phyloP scores from a whole-genome alignment of 2,113 vertebrate species.

The Myiopsitta monachus region DNA sequence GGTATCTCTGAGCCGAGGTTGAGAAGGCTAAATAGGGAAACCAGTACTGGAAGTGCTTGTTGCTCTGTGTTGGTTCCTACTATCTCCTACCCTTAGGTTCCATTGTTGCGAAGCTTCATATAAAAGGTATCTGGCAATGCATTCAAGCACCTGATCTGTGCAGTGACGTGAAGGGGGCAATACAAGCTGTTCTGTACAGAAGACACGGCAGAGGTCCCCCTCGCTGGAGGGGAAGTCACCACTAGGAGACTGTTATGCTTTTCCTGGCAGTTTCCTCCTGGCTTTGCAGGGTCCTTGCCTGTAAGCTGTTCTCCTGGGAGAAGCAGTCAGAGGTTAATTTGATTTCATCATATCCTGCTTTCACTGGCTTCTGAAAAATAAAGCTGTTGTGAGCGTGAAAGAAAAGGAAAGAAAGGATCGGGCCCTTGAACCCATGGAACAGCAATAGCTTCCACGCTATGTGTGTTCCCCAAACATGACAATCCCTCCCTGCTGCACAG shows the following conservation, averaged over 20 bases:
- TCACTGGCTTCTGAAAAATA: conserved; percentile 27
- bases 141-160: neutral
- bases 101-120: neutral
- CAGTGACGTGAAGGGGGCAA: neutral
- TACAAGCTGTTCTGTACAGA: neutral
- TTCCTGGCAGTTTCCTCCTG: conserved; percentile 10
- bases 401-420: neutral
- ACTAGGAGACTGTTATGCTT: neutral
- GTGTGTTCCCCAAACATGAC: neutral
- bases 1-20: neutral
- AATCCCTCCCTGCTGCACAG: neutral
- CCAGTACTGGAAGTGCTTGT: neutral
- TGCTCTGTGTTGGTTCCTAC: neutral
- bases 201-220: neutral
- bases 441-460: neutral
- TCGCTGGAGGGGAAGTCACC: neutral
- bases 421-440: neutral
- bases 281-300: neutral
- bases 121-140: neutral
- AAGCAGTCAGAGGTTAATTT: neutral
- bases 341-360: conserved; percentile 11
- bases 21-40: neutral
- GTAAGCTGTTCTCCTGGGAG: conserved; percentile 33
- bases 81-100: neutral
- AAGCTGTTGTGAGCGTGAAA: neutral